Percentiles rank a stretch among this genome's conserved stretches.
These are phyloP conservation scores for Sebastes miniatus DNA, from an alignment of 2,797 vertebrate genomes.

Conservation along the genomic window DNA sequence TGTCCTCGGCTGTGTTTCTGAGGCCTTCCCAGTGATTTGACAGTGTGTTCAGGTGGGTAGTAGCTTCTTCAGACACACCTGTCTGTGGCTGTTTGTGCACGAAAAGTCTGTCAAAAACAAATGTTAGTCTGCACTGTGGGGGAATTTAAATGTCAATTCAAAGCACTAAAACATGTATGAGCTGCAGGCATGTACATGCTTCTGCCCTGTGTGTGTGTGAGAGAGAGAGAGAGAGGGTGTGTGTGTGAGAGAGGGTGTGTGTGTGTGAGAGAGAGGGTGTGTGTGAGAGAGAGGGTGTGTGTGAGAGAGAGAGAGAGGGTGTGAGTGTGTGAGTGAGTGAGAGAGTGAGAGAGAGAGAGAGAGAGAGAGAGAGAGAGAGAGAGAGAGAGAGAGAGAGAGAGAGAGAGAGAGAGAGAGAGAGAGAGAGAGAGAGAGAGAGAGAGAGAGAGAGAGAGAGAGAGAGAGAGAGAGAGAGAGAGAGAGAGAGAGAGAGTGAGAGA, in stretches of 20 bases:
- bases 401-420: no score
- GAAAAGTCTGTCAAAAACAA: neutral
- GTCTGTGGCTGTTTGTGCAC: neutral
- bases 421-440: no score
- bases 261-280: rapidly evolving
- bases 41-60: constrained; percentile 49
- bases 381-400: no score
- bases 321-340: no score
- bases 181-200: neutral
- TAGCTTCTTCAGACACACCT: neutral
- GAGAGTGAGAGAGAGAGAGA: no score
- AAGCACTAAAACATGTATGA: neutral
- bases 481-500: no score
- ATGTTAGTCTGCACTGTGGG: neutral
- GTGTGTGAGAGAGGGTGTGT: no score
- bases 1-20: neutral
- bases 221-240: no score
- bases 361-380: no score
- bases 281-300: no score
- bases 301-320: no score
- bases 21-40: constrained; percentile 9
- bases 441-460: rapidly evolving
- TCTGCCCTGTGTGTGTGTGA: neutral
- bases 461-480: no score
- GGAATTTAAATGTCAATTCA: neutral